Base-by-base conservation (phyloP, 2,113 vertebrate genomes). In the Ascaphus truei region DNA sequence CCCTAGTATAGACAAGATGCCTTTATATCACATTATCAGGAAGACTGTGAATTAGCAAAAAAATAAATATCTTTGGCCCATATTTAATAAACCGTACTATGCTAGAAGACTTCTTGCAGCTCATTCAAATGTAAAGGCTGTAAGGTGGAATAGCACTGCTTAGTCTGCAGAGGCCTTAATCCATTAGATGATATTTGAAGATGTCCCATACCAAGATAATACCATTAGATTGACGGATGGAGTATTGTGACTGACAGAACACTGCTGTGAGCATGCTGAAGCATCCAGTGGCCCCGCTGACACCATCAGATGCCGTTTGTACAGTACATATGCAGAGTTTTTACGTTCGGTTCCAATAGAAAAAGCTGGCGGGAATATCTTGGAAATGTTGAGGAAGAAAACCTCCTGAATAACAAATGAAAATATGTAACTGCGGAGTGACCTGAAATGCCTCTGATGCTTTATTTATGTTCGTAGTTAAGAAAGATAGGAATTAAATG, bases 251-350 rank as follows among this genome's bases (percentile, higher is more conserved):
- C 16, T 76, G 77, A 75, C 81, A 83, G 77, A 61, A 37, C 56
- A 62, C 75, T 18, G n/a, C 73, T 29, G 34, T 0, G 48, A 76
- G 68, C 78, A 60, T 9, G 23, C 59, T 73, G 41, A 12, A 16
- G 63, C 47, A 31, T 69, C 59, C 48, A 48, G 79, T 27, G 39
- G 13, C 57, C 86, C 83, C 72, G 79, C 78, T 73, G 83, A 83
- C 68, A 80, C 76, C 51, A 56, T 81, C 84, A 80, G 82, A 76
- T 84, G 84, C 47, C 77, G 73, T 75, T 74, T 79, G 71, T 43
- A 1, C 34, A n/a, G 71, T 43, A 1, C 34, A n/a, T 20, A 62
- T 76, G 62, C 59, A 73, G 75, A 68, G 60, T 3, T 50, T 2
- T 59, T 61, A 77, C 72, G 75, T 80, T 77, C 74, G 43, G 2